phyloP scores from a whole-genome alignment of 2,888 invertebrate genomes.

The Mythimna impura region DNA sequence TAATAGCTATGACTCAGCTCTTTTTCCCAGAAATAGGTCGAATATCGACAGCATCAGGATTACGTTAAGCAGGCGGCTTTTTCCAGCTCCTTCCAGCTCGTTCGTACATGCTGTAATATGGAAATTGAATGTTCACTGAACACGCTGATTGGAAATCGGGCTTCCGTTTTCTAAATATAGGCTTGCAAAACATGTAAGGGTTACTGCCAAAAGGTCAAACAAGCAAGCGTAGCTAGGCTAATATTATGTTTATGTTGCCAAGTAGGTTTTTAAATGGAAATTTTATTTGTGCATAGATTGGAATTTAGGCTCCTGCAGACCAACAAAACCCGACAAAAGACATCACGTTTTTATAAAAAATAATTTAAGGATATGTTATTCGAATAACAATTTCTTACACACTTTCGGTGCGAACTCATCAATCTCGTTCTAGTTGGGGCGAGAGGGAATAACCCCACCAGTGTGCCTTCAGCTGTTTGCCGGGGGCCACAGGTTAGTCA shows the following conservation, averaged over 20 bases:
- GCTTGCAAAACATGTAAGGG: background rate
- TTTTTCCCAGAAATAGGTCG: constrained; percentile 17
- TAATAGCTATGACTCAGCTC: no score
- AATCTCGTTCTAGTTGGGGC: no score
- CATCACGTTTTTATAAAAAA: no score
- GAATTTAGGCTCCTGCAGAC: background rate
- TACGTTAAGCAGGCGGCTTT: constrained; percentile 9
- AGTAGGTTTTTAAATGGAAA: background rate
- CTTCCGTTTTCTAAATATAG: constrained; percentile 27
- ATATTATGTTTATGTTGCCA: background rate
- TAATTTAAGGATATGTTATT: no score
- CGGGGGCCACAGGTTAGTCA: no score
- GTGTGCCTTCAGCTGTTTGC: no score
- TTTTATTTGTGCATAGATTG: background rate
- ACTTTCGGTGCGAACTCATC: no score
- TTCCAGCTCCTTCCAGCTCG: constrained; percentile 5
- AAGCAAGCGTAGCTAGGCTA: background rate
- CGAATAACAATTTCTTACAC: background rate
- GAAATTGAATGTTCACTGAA: constrained; percentile 76
- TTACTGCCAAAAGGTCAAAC: background rate
- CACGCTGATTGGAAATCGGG: constrained; percentile 26
- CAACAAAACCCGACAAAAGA: no score
- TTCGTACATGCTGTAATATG: constrained; percentile 64
- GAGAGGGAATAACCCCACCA: no score
- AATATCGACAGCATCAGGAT: constrained; percentile 5